Evolutionary conservation across 2,113 vertebrate genomes (phyloP).

Genomic region (Poeciliopsis prolifica): DNA sequence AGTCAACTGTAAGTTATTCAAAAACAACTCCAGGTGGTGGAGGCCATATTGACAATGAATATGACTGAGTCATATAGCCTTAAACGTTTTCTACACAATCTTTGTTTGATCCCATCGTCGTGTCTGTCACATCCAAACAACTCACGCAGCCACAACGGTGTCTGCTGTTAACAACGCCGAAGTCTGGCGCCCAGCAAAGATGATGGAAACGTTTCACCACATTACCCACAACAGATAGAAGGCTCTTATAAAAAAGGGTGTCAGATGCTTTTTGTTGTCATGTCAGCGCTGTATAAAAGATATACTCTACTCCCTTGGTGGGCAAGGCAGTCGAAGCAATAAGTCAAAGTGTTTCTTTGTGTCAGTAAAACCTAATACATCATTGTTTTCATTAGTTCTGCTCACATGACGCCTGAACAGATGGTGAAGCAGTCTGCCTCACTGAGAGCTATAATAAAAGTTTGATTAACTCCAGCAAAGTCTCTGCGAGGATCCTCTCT

Average conservation of each 20-base stretch:
- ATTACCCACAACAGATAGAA: conserved; percentile 36
- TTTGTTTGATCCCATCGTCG: too few species aligned
- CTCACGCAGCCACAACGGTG: too few species aligned
- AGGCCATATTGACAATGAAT: too few species aligned
- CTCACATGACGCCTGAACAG: conserved; percentile 43
- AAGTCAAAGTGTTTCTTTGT: conserved; percentile 45
- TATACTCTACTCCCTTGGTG: conserved; percentile 47
- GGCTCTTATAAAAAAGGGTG: neutral
- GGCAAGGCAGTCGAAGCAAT: conserved; percentile 25
- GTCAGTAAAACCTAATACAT: conserved; percentile 45
- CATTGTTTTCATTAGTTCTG: conserved; percentile 61
- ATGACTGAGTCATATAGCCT: too few species aligned
- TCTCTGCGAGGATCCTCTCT: neutral
- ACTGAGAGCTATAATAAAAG: conserved; percentile 30
- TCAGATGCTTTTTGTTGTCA: conserved; percentile 29
- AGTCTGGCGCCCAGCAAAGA: conserved; percentile 14
- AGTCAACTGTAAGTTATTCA: too few species aligned
- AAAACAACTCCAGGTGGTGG: too few species aligned
- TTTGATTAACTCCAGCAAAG: conserved; percentile 33
- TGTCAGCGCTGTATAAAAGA: conserved; percentile 28
- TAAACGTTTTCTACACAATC: too few species aligned
- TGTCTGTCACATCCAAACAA: too few species aligned
- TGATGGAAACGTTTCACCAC: conserved; percentile 43
- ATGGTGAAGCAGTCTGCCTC: conserved; percentile 42
- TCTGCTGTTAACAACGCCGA: too few species aligned